Conservation (phyloP, 2,113 vertebrate genomes). For the Zosterops hypoxanthus region DNA sequence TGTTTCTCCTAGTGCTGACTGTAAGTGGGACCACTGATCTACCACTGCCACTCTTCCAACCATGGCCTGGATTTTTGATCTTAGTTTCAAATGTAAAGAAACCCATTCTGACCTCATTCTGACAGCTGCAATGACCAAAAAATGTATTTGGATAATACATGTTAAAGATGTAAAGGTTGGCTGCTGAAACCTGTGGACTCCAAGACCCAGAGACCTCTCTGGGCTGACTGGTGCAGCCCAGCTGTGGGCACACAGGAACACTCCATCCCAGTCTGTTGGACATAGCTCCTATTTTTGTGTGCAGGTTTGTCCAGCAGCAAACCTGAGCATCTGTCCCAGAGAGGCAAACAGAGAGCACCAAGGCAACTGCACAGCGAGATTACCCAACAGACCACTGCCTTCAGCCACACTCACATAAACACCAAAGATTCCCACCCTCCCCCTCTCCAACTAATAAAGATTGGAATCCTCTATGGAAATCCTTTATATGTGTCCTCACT, state of each 20-base stretch:
- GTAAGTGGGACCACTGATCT: background rate
- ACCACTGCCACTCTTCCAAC: background rate
- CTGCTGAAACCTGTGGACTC: background rate
- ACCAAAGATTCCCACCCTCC: background rate
- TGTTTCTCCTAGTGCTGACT: background rate
- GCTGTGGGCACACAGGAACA: fast-evolving
- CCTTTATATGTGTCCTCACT: background rate
- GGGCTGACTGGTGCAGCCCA: background rate
- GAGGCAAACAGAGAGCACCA: background rate
- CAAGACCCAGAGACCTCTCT: background rate
- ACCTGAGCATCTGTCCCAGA: background rate
- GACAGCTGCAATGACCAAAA: background rate
- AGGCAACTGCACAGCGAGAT: background rate
- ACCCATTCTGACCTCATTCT: background rate
- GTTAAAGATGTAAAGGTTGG: background rate
- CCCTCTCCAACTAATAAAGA: background rate
- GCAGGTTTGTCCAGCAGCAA: background rate
- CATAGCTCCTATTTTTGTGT: background rate
- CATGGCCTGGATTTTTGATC: background rate
- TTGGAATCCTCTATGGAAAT: background rate
- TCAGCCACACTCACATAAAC: background rate
- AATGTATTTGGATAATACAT: background rate
- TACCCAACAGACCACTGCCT: background rate
- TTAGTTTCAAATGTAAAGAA: background rate
- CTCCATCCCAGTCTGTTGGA: background rate